phyloP scores from a whole-genome alignment of 2,797 vertebrate species.

The Furcifer pardalis region DNA sequence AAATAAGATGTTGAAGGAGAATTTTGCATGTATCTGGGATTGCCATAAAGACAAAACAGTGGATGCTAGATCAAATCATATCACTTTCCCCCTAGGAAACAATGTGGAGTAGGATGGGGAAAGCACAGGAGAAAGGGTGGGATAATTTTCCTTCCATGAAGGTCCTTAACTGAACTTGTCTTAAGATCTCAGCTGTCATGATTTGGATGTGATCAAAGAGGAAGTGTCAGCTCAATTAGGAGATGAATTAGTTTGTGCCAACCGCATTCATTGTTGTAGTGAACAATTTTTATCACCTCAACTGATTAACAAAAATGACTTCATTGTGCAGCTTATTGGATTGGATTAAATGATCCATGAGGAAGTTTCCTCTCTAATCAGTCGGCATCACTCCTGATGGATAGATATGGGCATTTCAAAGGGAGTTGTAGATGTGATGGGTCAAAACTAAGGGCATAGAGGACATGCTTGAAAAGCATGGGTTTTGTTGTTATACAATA shows the following conservation, averaged over 20 bases:
- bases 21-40: too few relatives aligned
- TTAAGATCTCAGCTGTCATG: not conserved
- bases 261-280: not conserved
- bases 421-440: not conserved
- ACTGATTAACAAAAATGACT: not conserved
- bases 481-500: not conserved
- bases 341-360: not conserved
- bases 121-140: not conserved
- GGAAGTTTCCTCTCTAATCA: not conserved
- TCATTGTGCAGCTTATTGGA: not conserved
- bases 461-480: not conserved
- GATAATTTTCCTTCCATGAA: not conserved
- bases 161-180: not conserved
- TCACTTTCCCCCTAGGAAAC: not conserved
- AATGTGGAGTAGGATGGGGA: not conserved
- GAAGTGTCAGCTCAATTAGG: conserved; percentile 1
- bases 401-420: not conserved
- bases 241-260: not conserved
- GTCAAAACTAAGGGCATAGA: not conserved
- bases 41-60: too few relatives aligned
- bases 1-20: too few relatives aligned
- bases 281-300: not conserved
- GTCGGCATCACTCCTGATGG: not conserved
- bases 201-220: conserved; percentile 39
- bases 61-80: too few relatives aligned